Base-by-base conservation (phyloP, 1,140 invertebrate genomes). In the Lucilia cuprina region DNA sequence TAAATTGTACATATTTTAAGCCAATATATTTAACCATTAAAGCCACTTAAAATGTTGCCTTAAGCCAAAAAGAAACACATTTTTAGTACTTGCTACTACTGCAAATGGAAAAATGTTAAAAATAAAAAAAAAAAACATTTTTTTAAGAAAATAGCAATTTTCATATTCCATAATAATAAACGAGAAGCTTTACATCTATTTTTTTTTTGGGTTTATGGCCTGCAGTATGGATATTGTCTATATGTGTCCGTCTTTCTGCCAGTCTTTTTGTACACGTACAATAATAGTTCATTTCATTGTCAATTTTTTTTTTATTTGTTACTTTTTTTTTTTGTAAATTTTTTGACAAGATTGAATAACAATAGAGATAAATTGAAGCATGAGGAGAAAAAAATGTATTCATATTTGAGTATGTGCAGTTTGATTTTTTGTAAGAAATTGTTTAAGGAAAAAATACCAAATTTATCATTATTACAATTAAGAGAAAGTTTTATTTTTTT, bases 1-100 rank as follows among this genome's bases (percentile, higher is more conserved):
- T 70, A 70, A 70, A 70, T 60, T 70, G 77, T 80, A 80, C 77
- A 25, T 80, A 49, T 80, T 49, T 49, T 80, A 80, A 80, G 77
- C 77, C 77, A 80, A 80, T 80, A 80, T 50, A 21, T 47, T 49
- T 21, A 80, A 25, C 77, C 77, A 80, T 80, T 80, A 80, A 47
- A 50, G 77, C 77, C 77, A 80, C 77, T 80, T 80, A 80, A 80
- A 80, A 80, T 80, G 77, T 80, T 25, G 77, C 77, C 77, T 25
- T 21, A 49, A 19, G 77, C 19, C 34, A 41, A 41, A 78, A 2
- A 35, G n/a, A 41, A 41, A 35, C 75, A 78, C 34, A 78, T 30
- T 3, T 3, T 2, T n/a, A 47, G 35, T n/a, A 60, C 55, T 60
- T 30, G 25, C 55, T 60, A 60, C 55, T 14, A 60, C 7, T 60